Percentiles rank a stretch among this genome's conserved stretches.
Evolutionary conservation across 2,797 vertebrate genomes (phyloP).

Genomic region (Crocodylus rhombifer): DNA sequence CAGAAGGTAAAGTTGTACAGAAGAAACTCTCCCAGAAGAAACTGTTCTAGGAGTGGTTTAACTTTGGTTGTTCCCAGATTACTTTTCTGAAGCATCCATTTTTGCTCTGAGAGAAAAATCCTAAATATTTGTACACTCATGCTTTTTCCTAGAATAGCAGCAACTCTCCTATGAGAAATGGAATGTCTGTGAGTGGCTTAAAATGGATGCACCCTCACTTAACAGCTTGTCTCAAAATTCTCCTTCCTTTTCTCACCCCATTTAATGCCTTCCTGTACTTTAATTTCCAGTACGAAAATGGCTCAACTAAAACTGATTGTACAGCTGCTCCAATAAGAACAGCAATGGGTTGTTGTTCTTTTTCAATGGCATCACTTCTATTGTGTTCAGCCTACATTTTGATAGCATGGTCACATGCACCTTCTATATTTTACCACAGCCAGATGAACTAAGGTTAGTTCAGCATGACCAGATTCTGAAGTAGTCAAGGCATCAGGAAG

Average conservation of each 20-base stretch:
- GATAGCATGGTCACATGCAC: not conserved
- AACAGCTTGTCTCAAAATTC: not conserved
- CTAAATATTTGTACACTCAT: too few species aligned
- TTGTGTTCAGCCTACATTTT: not conserved
- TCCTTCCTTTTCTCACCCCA: not conserved
- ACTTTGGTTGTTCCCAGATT: too few species aligned
- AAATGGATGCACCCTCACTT: not conserved
- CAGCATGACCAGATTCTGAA: not conserved
- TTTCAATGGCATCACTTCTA: not conserved
- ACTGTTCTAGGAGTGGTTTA: too few species aligned
- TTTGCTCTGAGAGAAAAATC: too few species aligned
- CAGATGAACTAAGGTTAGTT: not conserved
- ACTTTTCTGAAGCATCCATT: too few species aligned
- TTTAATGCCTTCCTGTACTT: not conserved
- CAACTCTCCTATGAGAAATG: too few species aligned
- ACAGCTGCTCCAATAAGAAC: not conserved
- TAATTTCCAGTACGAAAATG: not conserved
- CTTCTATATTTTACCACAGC: not conserved
- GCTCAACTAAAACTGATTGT: not conserved
- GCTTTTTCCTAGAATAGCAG: too few species aligned
- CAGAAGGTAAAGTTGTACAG: too few species aligned
- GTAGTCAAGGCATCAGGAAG: not conserved
- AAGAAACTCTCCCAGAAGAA: too few species aligned
- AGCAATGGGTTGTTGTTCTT: not conserved
- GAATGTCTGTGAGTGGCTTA: too few species aligned